Evolutionary conservation across 2,113 vertebrate genomes (phyloP).

Genomic region (Ramphastos sulfuratus): DNA sequence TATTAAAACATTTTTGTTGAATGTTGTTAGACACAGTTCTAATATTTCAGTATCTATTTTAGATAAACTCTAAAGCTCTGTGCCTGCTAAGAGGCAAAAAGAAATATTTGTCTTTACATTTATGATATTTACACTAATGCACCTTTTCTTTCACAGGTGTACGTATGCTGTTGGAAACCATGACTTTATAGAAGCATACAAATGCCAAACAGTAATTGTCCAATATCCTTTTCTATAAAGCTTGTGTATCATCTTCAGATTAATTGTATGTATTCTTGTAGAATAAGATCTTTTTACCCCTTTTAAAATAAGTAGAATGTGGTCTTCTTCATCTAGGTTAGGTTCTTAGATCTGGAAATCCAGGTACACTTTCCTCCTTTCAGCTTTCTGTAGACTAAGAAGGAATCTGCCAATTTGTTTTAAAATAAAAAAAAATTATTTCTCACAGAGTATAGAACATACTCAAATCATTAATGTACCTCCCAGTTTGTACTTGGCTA

Average conservation of each 20-base stretch:
- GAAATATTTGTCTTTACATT: not conserved
- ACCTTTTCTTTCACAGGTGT: constrained; percentile 81
- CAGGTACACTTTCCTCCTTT: not conserved
- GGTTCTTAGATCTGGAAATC: not conserved
- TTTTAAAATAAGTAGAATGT: not conserved
- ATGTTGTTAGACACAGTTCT: not conserved
- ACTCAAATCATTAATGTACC: not conserved
- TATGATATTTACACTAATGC: not conserved
- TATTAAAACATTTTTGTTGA: not conserved
- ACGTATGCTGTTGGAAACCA: constrained; percentile 91
- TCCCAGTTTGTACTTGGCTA: not conserved
- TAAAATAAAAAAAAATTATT: not conserved
- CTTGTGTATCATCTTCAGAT: not conserved
- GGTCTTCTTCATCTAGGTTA: not conserved
- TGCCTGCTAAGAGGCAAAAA: not conserved
- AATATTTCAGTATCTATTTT: not conserved
- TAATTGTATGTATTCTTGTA: not conserved
- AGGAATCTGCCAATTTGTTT: not conserved
- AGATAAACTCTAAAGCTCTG: not conserved
- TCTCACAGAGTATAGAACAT: not conserved
- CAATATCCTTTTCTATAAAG: constrained; percentile 90
- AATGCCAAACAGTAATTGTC: constrained; percentile 94
- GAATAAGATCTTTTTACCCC: not conserved
- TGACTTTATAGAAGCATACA: constrained; percentile 96
- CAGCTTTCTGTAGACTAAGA: not conserved